phyloP scores from a whole-genome alignment of 2,797 vertebrate species.

The Peromyscus attwateri region DNA sequence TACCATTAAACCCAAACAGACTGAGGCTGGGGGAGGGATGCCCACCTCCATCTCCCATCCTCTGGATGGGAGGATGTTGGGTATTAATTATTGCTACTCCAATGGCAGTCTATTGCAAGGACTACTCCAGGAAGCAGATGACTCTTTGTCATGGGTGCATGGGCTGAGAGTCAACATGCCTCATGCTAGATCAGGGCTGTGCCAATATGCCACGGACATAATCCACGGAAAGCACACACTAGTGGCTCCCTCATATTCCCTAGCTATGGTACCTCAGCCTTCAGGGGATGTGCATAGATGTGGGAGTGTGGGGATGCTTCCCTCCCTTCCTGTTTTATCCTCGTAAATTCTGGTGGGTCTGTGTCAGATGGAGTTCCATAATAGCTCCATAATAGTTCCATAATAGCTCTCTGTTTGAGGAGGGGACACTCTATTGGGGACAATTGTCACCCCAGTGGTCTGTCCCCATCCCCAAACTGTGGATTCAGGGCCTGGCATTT shows the following conservation, averaged over 20 bases:
- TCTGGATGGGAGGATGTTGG: too few relatives aligned
- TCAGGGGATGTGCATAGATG: neutral
- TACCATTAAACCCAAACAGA: neutral
- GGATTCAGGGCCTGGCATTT: neutral
- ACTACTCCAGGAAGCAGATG: neutral
- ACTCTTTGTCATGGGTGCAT: neutral
- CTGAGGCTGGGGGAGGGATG: neutral
- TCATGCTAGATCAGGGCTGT: neutral
- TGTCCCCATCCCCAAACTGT: neutral
- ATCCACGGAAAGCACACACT: neutral
- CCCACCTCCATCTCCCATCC: too few relatives aligned
- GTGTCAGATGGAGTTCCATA: neutral
- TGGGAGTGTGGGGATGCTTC: fast-evolving
- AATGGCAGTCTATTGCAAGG: fast-evolving
- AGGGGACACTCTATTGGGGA: neutral
- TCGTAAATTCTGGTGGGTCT: neutral
- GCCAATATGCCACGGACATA: too few relatives aligned
- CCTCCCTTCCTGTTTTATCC: neutral
- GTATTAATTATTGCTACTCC: too few relatives aligned
- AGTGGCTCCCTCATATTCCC: too few relatives aligned
- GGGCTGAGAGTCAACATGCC: neutral
- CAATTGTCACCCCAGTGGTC: neutral
- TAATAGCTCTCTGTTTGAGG: neutral
- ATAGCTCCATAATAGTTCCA: neutral
- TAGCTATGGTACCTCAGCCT: too few relatives aligned